Evolutionary conservation across 2,113 vertebrate species (phyloP).

Genomic region (Riparia riparia): DNA sequence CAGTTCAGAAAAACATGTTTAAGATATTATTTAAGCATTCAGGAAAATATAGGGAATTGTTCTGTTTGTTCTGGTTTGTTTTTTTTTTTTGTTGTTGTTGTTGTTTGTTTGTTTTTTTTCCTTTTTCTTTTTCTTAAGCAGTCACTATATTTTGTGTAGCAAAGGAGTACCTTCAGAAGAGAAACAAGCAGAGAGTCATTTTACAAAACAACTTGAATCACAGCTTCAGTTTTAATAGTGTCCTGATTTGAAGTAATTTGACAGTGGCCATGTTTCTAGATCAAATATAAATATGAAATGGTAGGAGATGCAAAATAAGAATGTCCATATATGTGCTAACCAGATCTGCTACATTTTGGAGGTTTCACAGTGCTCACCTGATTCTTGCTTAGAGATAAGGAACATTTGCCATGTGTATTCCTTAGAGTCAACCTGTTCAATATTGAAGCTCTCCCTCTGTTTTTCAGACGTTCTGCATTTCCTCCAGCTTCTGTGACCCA

Average conservation of each 20-base stretch:
- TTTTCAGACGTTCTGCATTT: background rate
- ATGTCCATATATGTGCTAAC: background rate
- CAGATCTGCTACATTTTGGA: background rate
- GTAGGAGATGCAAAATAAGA: background rate
- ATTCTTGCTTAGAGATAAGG: background rate
- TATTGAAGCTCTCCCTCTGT: background rate
- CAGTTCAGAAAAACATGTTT: background rate
- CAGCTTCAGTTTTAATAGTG: background rate
- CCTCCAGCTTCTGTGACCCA: background rate
- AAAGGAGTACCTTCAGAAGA: background rate
- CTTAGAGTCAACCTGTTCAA: background rate
- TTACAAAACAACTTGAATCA: background rate
- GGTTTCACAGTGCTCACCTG: background rate
- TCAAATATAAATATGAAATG: background rate
- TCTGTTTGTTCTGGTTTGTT: background rate
- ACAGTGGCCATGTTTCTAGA: background rate
- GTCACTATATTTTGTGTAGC: background rate
- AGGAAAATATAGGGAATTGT: background rate
- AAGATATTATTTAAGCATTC: background rate
- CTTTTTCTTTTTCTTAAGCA: background rate
- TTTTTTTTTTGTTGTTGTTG: background rate
- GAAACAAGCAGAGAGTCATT: background rate
- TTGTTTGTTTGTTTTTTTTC: too few relatives aligned
- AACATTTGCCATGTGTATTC: background rate
- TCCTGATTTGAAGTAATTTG: background rate